Evolutionary conservation across 2,113 vertebrate genomes (phyloP).

Genomic region (Burhinus bistriatus): DNA sequence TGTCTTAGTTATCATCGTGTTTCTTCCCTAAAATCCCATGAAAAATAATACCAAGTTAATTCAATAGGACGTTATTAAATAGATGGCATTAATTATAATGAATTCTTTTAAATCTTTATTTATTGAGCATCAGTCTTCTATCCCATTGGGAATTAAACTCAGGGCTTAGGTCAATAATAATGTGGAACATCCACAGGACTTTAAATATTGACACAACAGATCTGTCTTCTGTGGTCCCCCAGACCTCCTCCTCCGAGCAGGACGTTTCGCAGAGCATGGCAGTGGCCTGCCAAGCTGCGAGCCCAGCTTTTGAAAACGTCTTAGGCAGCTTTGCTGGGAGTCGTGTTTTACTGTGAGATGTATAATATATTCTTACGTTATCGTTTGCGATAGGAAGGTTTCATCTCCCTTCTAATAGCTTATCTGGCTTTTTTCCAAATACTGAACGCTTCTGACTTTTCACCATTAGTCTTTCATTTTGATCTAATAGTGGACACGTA

Average conservation of each 20-base stretch:
- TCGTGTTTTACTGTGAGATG: not conserved
- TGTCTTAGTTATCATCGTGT: not conserved
- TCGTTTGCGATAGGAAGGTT: not conserved
- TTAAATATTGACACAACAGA: not conserved
- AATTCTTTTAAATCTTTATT: not conserved
- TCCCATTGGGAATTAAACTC: not conserved
- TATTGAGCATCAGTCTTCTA: not conserved
- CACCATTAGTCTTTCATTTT: not conserved
- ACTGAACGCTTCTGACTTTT: not conserved
- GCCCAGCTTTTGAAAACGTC: not conserved
- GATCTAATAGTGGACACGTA: too few relatives aligned
- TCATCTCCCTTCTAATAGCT: not conserved
- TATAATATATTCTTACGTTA: not conserved
- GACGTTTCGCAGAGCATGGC: rapidly evolving
- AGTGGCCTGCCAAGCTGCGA: not conserved
- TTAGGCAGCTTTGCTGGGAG: not conserved
- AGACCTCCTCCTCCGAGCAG: not conserved
- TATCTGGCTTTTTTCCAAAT: not conserved
- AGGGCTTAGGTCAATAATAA: not conserved
- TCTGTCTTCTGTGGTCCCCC: not conserved
- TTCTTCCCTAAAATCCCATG: not conserved
- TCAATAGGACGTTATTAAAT: not conserved
- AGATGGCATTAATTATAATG: not conserved
- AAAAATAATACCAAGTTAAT: not conserved
- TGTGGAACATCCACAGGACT: not conserved